Evolutionary conservation across 2,797 vertebrate genomes (phyloP).

Genomic region (Coendou prehensilis): DNA sequence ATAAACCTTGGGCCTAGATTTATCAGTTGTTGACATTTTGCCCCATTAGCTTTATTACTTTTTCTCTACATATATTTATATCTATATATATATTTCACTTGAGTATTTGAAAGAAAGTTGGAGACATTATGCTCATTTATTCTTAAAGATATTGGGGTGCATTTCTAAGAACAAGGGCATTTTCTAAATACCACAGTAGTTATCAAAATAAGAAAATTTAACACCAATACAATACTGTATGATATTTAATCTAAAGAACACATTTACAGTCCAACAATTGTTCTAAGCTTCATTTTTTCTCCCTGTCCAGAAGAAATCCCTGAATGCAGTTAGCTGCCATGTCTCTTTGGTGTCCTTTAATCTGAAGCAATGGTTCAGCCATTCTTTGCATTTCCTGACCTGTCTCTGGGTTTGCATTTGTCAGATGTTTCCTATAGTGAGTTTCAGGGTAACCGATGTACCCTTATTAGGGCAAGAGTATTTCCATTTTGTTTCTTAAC

Average conservation of each 20-base stretch:
- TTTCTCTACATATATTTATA: not conserved
- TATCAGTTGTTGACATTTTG: not conserved
- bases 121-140: not conserved
- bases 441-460: not conserved
- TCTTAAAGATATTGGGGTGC: not conserved
- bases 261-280: not conserved
- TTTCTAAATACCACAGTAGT: not conserved
- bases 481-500: too few relatives aligned
- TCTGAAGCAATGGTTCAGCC: not conserved
- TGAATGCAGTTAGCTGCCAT: not conserved
- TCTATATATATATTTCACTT: not conserved
- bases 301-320: not conserved
- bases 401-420: not conserved
- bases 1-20: not conserved
- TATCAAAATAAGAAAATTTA: slow-evolving; percentile 11
- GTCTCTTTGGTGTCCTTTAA: not conserved
- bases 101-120: slow-evolving; percentile 17
- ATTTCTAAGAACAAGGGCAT: not conserved
- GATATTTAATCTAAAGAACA: slow-evolving; percentile 12
- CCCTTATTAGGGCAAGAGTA: too few relatives aligned
- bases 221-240: not conserved
- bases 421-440: not conserved
- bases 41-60: not conserved
- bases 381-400: slow-evolving; percentile 31
- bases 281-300: not conserved